Evolutionary conservation across 2,888 invertebrate genomes (phyloP).

Genomic region (Drosophila glabriapex): DNA sequence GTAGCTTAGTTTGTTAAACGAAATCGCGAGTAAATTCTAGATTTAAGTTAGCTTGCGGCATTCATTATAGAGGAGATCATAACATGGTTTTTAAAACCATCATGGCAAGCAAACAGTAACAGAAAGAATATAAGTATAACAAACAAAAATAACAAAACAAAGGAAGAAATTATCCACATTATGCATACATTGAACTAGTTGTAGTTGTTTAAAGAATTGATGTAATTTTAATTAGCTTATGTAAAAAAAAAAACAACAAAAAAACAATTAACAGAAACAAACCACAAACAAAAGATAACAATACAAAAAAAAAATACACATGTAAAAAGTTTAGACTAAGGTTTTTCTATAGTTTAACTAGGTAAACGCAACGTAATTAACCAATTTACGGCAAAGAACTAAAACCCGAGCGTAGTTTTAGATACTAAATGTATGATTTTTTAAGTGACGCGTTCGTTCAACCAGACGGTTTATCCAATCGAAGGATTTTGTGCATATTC

Average conservation of each 20-base stretch:
- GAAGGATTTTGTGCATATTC: constrained; percentile 26
- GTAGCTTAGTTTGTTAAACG: constrained; percentile 77
- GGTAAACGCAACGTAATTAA: constrained; percentile 71
- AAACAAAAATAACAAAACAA: constrained; percentile 18
- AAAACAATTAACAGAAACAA: constrained; percentile 45
- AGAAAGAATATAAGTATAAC: constrained; percentile 11
- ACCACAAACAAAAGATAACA: constrained; percentile 36
- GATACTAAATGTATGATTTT: constrained; percentile 48
- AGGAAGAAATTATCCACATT: constrained; percentile 44
- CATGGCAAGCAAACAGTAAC: constrained; percentile 23
- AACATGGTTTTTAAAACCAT: constrained; percentile 71
- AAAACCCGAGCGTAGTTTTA: constrained; percentile 48
- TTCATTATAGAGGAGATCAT: constrained; percentile 36
- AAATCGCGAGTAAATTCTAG: constrained; percentile 66
- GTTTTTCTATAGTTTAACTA: constrained; percentile 68
- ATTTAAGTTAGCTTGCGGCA: constrained; percentile 46
- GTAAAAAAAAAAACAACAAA: constrained; percentile 48
- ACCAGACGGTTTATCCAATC: constrained; percentile 27
- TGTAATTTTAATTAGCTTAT: constrained; percentile 68
- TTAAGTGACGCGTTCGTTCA: constrained; percentile 49
- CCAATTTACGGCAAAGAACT: constrained; percentile 59
- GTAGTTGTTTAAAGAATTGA: constrained; percentile 67
- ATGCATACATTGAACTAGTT: constrained; percentile 68
- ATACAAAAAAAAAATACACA: constrained; percentile 26
- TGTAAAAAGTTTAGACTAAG: constrained; percentile 67